These are phyloP conservation scores for Tychaedon coryphoeus DNA, from an alignment of 2,113 vertebrate genomes.

Conservation along the genomic window DNA sequence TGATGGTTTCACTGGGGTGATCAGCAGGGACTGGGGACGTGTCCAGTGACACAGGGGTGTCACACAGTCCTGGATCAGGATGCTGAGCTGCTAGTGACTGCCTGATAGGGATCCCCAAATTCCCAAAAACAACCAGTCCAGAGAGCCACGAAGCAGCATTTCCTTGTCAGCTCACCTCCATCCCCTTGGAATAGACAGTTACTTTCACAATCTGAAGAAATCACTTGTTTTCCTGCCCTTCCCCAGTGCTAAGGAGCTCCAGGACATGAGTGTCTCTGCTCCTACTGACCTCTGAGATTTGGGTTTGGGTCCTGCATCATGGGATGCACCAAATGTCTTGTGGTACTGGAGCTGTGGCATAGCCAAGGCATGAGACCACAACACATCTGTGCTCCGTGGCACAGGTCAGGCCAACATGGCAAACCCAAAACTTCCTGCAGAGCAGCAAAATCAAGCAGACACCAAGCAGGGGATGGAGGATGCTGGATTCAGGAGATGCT, in stretches of 20 bases:
- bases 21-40: background rate
- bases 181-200: background rate
- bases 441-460: background rate
- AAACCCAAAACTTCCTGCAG: background rate
- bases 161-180: background rate
- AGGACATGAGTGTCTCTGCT: background rate
- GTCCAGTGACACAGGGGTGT: background rate
- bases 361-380: background rate
- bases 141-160: background rate
- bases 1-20: background rate
- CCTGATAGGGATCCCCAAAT: background rate
- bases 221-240: background rate
- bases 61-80: background rate
- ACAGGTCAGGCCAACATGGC: accelerated
- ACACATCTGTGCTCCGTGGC: accelerated
- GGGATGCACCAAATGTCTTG: accelerated
- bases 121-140: background rate
- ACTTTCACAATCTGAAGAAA: background rate
- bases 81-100: accelerated
- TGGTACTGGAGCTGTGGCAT: accelerated
- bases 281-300: background rate
- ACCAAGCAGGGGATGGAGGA: background rate
- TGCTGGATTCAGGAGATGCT: accelerated
- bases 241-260: accelerated
- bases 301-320: background rate